Evolutionary conservation across 2,797 vertebrate genomes (phyloP).

Genomic region (Gallinago solitaria): DNA sequence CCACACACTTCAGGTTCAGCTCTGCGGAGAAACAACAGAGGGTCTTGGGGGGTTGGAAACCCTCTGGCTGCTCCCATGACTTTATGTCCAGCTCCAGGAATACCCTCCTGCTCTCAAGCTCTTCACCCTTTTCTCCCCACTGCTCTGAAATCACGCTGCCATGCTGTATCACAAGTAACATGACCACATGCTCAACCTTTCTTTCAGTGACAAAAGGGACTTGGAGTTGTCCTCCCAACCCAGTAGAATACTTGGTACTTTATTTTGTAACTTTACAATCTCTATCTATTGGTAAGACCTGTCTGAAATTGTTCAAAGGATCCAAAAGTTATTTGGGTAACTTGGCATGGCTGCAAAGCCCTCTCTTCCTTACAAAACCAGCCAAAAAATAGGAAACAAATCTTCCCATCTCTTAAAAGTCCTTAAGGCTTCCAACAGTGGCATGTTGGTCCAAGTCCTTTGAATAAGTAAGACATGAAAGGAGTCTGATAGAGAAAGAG

Average conservation of each 20-base stretch:
- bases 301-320: background rate
- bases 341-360: background rate
- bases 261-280: background rate
- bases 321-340: background rate
- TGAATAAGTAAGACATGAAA: background rate
- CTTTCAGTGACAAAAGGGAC: background rate
- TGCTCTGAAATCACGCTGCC: background rate
- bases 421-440: background rate
- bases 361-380: background rate
- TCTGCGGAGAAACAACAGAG: background rate
- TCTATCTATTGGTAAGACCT: background rate
- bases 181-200: background rate
- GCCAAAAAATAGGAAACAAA: background rate
- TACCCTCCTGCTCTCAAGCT: background rate
- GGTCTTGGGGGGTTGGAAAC: background rate
- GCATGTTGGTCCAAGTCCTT: background rate
- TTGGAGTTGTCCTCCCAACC: background rate
- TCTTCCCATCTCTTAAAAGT: background rate
- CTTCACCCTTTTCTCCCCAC: background rate
- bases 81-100: background rate
- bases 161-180: background rate
- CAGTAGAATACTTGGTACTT: background rate
- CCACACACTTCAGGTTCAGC: slow-evolving; percentile 2
- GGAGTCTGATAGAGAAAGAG: background rate
- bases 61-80: background rate